Conservation (phyloP, 2,797 vertebrate species). For the Rhinoraja longicauda region DNA sequence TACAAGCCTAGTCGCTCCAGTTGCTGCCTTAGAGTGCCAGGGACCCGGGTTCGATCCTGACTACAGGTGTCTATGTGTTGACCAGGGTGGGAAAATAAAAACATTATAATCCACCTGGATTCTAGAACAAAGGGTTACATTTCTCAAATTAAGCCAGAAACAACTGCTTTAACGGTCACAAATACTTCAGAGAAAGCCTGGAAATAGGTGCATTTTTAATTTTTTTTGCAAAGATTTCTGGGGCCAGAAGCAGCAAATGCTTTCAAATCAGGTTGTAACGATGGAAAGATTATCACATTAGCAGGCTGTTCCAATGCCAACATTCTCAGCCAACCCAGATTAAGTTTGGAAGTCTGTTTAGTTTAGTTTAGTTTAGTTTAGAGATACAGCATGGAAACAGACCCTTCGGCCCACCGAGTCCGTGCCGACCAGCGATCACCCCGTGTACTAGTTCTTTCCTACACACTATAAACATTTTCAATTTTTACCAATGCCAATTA, state of each 20-base stretch:
- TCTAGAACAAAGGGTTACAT: background rate
- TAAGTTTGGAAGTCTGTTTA: background rate
- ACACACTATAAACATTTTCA: no score
- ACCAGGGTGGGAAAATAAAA: background rate
- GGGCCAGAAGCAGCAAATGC: background rate
- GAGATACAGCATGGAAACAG: no score
- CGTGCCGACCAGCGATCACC: no score
- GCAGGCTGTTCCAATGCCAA: background rate
- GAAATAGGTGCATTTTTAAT: background rate
- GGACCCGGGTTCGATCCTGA: no score
- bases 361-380: no score
- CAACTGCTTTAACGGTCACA: background rate
- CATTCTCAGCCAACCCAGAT: background rate
- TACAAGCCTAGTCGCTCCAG: no score
- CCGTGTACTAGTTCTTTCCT: no score
- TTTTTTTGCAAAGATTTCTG: background rate
- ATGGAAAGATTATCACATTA: background rate
- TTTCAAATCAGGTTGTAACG: background rate
- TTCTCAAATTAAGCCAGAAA: background rate
- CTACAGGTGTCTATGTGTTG: background rate
- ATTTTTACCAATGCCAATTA: no score
- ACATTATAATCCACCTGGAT: background rate
- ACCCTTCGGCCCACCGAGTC: no score
- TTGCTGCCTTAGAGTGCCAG: no score
- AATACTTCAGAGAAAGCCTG: background rate